Base-by-base conservation (phyloP, 2,797 vertebrate genomes). In the Notamacropus eugenii region DNA sequence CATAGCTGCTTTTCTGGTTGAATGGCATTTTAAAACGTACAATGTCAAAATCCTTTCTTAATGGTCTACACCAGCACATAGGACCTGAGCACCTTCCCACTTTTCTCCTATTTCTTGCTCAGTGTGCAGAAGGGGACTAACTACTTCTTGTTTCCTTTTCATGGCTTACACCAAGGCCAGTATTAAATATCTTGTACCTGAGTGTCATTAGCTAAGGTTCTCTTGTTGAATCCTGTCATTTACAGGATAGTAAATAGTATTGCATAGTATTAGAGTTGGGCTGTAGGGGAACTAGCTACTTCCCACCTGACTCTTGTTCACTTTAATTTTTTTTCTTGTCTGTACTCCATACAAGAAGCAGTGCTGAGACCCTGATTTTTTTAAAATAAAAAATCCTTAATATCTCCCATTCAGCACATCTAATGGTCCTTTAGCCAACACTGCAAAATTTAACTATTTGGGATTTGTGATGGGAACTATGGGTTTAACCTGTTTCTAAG, bases 41-140 rank as follows among this genome's bases (percentile, higher is more conserved):
- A 87, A 0, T 95, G 96, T 90, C 55, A 54, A 16, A 95, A 27
- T 95, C 92, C 19, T 46, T 93, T 91, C 62, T 90, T 31, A 46
- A 55, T 96, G 96, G 94, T 93, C 91, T 93, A 91, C 95, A 58
- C n/a, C 91, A 58, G 90, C 56, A 12, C 97, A 40, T 82, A 92
- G 74, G 56, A 31, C 74, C 62, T 52, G 31, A 92, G 19, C 74
- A 92, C 58, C 54, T 95, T 93, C 92, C 34, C 57, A 92, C 62
- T 74, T n/a, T 93, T 94, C 93, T 97, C 58, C 93, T 90, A 19
- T 40, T 58, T 82, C 28, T 22, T 95, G 57, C 90, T 55, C 90
- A 40, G 27, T 94, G 67, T 91, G 54, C 34, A 11, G 91, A 93
- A 93, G 90, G 29, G 93, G 90, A 52, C 4, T 92, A 8, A 54